phyloP scores from a whole-genome alignment of 2,888 invertebrate species.

The Phaedon cochleariae region DNA sequence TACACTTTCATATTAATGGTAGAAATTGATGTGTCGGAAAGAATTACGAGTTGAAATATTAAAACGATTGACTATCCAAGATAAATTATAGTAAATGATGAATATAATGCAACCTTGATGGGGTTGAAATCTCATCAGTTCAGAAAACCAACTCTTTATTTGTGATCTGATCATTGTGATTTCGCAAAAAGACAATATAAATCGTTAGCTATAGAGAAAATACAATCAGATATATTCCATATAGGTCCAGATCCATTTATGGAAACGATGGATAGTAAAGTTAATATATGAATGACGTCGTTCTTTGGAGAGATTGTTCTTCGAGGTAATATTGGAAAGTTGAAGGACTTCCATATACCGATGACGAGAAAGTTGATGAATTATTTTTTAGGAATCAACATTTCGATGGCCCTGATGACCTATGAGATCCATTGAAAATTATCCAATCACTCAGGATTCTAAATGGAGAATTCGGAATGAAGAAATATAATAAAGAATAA shows the following conservation, averaged over 20 bases:
- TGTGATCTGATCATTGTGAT: too few relatives aligned
- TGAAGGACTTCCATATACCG: conserved; percentile 23
- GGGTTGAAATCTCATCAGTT: too few relatives aligned
- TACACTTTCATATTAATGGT: conserved; percentile 8
- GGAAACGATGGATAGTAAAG: conserved; percentile 12
- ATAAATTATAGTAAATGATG: too few relatives aligned
- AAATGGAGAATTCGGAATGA: too few relatives aligned
- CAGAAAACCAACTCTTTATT: too few relatives aligned
- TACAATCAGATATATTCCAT: conserved; percentile 1
- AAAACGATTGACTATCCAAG: too few relatives aligned
- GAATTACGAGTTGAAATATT: not conserved
- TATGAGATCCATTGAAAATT: too few relatives aligned
- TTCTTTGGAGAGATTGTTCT: too few relatives aligned
- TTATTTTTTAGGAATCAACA: not conserved
- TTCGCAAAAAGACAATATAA: too few relatives aligned
- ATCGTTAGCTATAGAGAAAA: not conserved
- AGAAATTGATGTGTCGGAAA: not conserved
- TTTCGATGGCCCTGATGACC: too few relatives aligned
- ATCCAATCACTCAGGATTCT: too few relatives aligned
- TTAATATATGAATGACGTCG: conserved; percentile 22
- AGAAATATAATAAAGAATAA: conserved; percentile 1
- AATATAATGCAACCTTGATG: too few relatives aligned
- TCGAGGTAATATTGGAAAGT: conserved; percentile 30
- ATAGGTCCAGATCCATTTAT: conserved; percentile 19
- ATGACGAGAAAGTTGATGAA: conserved; percentile 4